phyloP scores from a whole-genome alignment of 2,888 invertebrate species.

The Protodeltote pygarga region DNA sequence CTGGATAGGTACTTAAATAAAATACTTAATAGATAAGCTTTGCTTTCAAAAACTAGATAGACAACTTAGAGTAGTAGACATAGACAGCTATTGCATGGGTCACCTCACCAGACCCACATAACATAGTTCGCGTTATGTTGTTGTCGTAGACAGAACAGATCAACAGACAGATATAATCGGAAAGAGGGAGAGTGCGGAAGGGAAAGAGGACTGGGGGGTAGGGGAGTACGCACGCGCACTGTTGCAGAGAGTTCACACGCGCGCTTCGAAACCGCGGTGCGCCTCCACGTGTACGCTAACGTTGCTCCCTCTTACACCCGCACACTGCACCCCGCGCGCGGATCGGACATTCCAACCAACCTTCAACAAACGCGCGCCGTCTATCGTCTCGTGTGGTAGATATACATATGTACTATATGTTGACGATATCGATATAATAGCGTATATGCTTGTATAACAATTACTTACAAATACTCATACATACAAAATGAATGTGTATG shows the following conservation, averaged over 20 bases:
- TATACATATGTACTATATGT: conserved; percentile 39
- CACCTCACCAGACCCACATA: conserved; percentile 55
- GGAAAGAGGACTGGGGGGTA: conserved; percentile 60
- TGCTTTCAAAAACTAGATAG: conserved; percentile 3
- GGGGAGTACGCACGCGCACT: conserved; percentile 78
- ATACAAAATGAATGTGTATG: conserved; percentile 8
- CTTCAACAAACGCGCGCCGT: conserved; percentile 74
- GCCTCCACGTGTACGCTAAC: conserved; percentile 84
- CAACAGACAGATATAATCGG: conserved; percentile 69
- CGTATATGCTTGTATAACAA: conserved; percentile 44
- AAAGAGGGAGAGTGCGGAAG: conserved; percentile 66
- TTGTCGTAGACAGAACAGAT: conserved; percentile 69
- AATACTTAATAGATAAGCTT: not conserved
- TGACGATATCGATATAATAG: conserved; percentile 40
- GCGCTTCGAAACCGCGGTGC: conserved; percentile 83
- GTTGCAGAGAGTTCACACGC: conserved; percentile 81
- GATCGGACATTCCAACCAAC: conserved; percentile 69
- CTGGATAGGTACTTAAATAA: not conserved
- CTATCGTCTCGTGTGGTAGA: conserved; percentile 58
- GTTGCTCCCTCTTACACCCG: conserved; percentile 53
- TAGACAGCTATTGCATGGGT: conserved; percentile 35
- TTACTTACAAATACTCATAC: conserved; percentile 25
- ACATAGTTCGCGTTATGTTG: conserved; percentile 69
- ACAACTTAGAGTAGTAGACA: too few relatives aligned
- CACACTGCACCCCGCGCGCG: conserved; percentile 54